These are phyloP conservation scores for Oncorhynchus kisutch DNA, from an alignment of 2,113 vertebrate species.

Conservation along the genomic window DNA sequence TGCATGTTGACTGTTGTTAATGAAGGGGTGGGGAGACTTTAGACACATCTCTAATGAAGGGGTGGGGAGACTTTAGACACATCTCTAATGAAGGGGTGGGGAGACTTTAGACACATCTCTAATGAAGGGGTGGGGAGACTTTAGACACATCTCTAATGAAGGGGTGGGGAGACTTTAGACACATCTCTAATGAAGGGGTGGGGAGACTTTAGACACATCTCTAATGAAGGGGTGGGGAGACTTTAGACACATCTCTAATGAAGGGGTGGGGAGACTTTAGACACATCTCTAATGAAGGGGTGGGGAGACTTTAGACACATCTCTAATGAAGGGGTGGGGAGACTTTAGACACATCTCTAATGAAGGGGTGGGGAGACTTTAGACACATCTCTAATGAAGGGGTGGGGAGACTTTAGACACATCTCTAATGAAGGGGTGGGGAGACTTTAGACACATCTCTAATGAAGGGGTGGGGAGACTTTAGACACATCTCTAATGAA, in stretches of 20 bases:
- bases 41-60: conserved; percentile 85
- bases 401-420: conserved; percentile 87
- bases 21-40: conserved; percentile 65
- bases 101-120: conserved; percentile 86
- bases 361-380: conserved; percentile 91
- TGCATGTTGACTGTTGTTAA: too few species aligned
- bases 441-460: conserved; percentile 86
- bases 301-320: conserved; percentile 87
- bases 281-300: conserved; percentile 85
- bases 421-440: conserved; percentile 87
- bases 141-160: conserved; percentile 88
- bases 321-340: conserved; percentile 89
- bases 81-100: conserved; percentile 87
- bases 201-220: conserved; percentile 86
- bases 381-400: conserved; percentile 85
- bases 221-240: conserved; percentile 90
- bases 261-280: conserved; percentile 90
- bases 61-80: conserved; percentile 87
- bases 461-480: conserved; percentile 89
- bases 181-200: conserved; percentile 88
- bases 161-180: conserved; percentile 84
- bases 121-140: conserved; percentile 89
- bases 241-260: conserved; percentile 85
- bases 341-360: conserved; percentile 85
- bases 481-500: conserved; percentile 88